A percentile compares a stretch with the other conserved stretches of the same genome.
phyloP scores from a whole-genome alignment of 2,797 vertebrate species.

The Danionella dracula region DNA sequence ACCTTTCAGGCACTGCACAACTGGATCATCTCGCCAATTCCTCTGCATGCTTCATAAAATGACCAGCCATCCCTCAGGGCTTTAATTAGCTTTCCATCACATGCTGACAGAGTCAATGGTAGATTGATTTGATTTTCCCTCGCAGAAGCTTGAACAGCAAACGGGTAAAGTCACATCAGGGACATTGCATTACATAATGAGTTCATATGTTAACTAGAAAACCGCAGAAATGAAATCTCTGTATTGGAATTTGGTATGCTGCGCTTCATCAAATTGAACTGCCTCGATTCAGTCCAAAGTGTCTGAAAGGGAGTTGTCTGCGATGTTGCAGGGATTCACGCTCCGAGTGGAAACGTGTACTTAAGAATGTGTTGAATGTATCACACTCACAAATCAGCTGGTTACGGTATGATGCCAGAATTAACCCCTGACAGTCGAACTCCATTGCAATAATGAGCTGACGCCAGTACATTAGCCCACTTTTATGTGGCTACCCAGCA shows the following conservation, averaged over 20 bases:
- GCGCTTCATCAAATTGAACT: constrained; percentile 31
- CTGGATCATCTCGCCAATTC: constrained; percentile 2
- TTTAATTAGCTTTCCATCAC: constrained; percentile 76
- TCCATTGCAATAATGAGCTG: background rate
- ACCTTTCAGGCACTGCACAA: constrained; percentile 33
- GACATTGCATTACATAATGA: constrained; percentile 60
- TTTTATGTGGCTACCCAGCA: background rate
- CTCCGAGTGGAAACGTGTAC: background rate
- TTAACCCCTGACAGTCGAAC: background rate
- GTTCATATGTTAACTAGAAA: constrained; percentile 30
- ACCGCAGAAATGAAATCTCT: background rate
- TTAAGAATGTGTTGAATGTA: background rate
- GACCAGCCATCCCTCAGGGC: constrained; percentile 61
- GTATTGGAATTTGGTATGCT: background rate
- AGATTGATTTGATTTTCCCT: constrained; percentile 74
- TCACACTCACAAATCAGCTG: background rate
- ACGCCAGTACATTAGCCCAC: background rate
- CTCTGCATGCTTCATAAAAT: constrained; percentile 55
- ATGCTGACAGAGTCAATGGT: constrained; percentile 67
- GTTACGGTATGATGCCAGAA: background rate
- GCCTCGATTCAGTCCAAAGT: constrained; percentile 1
- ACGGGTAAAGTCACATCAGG: constrained; percentile 62
- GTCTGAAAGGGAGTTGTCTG: background rate
- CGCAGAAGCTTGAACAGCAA: constrained; percentile 54
- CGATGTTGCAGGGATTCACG: too few relatives aligned